A percentile compares a stretch with the other conserved stretches of the same genome.
These are phyloP conservation scores for Pristionchus maxplancki DNA, from an alignment of 2,888 invertebrate species.

Conservation along the genomic window DNA sequence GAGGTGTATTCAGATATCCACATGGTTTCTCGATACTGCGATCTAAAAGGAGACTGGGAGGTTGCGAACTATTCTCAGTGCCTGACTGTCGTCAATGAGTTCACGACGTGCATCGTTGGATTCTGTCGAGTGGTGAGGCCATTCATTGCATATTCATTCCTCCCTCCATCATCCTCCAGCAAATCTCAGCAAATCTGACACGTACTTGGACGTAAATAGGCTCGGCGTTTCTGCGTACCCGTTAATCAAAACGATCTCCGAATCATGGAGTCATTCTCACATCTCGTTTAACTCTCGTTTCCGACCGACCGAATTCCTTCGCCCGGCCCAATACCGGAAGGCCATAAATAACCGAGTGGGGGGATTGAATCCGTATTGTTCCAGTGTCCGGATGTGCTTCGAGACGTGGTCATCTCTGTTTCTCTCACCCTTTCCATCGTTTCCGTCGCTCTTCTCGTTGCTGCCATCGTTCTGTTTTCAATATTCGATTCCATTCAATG, in stretches of 20 bases:
- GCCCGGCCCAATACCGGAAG: neutral
- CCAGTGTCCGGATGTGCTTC: slow-evolving; percentile 75
- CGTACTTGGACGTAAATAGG: neutral
- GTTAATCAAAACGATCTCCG: neutral
- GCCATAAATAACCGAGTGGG: neutral
- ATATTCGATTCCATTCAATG: slow-evolving; percentile 76
- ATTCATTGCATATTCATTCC: slow-evolving; percentile 1
- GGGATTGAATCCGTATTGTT: slow-evolving; percentile 26
- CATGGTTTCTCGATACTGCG: slow-evolving; percentile 69
- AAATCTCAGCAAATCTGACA: neutral
- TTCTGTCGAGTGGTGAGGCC: slow-evolving; percentile 71
- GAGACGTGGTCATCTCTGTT: slow-evolving; percentile 74
- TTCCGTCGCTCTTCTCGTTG: slow-evolving; percentile 73
- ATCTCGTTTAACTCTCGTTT: slow-evolving; percentile 40
- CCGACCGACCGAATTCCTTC: slow-evolving; percentile 1
- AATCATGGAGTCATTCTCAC: neutral
- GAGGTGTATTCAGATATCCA: slow-evolving; percentile 61
- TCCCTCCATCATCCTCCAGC: neutral
- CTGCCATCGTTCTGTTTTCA: slow-evolving; percentile 75
- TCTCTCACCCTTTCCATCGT: slow-evolving; percentile 74
- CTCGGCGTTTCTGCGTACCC: neutral
- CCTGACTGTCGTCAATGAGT: slow-evolving; percentile 68
- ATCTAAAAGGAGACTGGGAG: slow-evolving; percentile 68
- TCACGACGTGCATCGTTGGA: slow-evolving; percentile 71
- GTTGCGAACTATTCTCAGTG: slow-evolving; percentile 72